phyloP scores from a whole-genome alignment of 1,140 invertebrate genomes.

The Tetragnatha versicolor region DNA sequence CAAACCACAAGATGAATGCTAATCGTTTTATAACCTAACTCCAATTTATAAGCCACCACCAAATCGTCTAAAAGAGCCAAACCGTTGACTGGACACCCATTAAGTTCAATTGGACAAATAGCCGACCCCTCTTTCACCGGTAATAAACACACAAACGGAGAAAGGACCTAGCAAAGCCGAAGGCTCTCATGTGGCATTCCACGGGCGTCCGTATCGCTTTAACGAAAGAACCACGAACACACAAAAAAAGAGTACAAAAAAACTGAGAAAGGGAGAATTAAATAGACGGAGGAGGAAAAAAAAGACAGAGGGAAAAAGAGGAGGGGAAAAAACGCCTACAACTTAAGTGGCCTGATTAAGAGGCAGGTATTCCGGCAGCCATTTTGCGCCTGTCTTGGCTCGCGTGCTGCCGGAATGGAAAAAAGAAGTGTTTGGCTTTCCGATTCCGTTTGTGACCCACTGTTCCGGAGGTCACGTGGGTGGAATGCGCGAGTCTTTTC shows the following conservation, averaged over 20 bases:
- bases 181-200: slow-evolving; percentile 17
- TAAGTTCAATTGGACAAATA: slow-evolving; percentile 20
- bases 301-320: slow-evolving; percentile 1
- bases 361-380: slow-evolving; percentile 19
- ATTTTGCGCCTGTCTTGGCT: background rate
- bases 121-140: background rate
- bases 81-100: slow-evolving; percentile 10
- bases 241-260: background rate
- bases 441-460: too few relatives aligned
- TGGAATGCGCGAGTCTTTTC: too few relatives aligned
- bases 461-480: too few relatives aligned
- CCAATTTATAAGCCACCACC: too few relatives aligned
- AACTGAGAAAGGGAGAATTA: slow-evolving; percentile 4
- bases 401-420: background rate
- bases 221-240: slow-evolving; percentile 6
- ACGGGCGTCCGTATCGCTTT: background rate
- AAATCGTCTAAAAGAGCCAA: background rate
- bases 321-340: background rate
- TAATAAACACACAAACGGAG: slow-evolving; percentile 3
- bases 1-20: too few relatives aligned
- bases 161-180: background rate
- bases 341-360: slow-evolving; percentile 28
- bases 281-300: slow-evolving; percentile 14
- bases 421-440: background rate
- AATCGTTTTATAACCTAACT: too few relatives aligned